Evolutionary conservation across 2,797 vertebrate species (phyloP), one percentile per base, ranked within the genome.

Genomic region (Huso huso): DNA sequence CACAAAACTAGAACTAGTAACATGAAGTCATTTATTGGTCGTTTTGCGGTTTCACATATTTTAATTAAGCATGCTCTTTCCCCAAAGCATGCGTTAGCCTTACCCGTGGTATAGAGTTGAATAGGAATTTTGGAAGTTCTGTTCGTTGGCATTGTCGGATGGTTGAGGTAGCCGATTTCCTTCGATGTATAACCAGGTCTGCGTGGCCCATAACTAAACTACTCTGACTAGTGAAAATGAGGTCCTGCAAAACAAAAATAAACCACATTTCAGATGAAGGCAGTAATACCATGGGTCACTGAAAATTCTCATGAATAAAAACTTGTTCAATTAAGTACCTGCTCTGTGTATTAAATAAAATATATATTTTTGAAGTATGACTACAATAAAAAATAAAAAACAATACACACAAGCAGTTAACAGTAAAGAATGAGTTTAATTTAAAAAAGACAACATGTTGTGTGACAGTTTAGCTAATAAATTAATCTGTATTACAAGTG

Each of bases 111-210:
- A 91, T 90, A 75, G 89, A 91, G 7, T 90, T 77, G 50, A 92
- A 88, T 69, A 99, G 86, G 83, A 97, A 98, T 81, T 95, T 92
- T 48, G 95, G 94, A 71, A 92, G 84, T 79, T 92, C 88, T 53
- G 87, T 89, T 71, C 91, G 85, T 75, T 93, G 91, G 84, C 92
- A 93, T 76, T 82, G 87, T 76, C 85, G 86, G 67, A 90, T 76
- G 10, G 74, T 83, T 77, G 87, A 90, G 77, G 86, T 82, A 83
- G 88, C 83, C 63, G 87, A 86, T 78, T 73, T 89, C 77, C 87
- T 87, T 70, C 88, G 83, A 70, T 90, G 88, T 78, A 97, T 79
- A 70, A 78, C 75, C 53, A 91, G 87, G 50, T 96, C 93, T 12
- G 81, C 75, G 78, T 92, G 94, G 73, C 91, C 88, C 79, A 87